phyloP scores from a whole-genome alignment of 2,113 vertebrate species.

The Silurus asotus region DNA sequence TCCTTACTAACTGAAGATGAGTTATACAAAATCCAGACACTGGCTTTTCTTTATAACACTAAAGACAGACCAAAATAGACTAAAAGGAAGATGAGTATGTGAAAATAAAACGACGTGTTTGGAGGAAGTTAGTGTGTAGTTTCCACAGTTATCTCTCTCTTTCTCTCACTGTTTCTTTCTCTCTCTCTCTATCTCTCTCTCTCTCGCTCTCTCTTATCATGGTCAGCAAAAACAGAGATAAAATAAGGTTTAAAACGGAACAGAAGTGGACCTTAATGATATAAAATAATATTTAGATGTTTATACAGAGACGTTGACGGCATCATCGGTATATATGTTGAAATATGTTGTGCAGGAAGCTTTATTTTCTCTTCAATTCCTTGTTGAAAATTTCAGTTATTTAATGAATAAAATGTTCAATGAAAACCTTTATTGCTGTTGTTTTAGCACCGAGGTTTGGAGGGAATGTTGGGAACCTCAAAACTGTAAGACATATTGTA shows the following conservation, averaged over 20 bases:
- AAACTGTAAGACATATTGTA: neutral
- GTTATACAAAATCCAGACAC: neutral
- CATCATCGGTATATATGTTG: neutral
- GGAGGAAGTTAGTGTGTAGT: neutral
- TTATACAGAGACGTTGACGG: neutral
- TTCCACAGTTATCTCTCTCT: neutral
- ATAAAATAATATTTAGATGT: neutral
- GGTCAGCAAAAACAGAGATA: neutral
- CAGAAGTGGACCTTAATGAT: neutral
- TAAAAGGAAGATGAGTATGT: neutral
- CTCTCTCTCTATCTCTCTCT: neutral
- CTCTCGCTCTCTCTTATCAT: neutral
- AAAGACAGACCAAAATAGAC: constrained; percentile 9
- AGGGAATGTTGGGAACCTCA: neutral
- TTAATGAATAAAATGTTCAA: neutral
- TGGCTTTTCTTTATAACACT: neutral
- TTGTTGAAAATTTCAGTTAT: neutral
- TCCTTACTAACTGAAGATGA: neutral
- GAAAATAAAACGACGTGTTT: neutral
- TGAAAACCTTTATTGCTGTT: neutral
- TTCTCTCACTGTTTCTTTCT: neutral
- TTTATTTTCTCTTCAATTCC: neutral
- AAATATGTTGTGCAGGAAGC: neutral
- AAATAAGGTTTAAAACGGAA: neutral
- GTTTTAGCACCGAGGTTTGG: neutral